These are phyloP conservation scores for Ctena decussata DNA, from an alignment of 2,888 invertebrate species.

Conservation along the genomic window DNA sequence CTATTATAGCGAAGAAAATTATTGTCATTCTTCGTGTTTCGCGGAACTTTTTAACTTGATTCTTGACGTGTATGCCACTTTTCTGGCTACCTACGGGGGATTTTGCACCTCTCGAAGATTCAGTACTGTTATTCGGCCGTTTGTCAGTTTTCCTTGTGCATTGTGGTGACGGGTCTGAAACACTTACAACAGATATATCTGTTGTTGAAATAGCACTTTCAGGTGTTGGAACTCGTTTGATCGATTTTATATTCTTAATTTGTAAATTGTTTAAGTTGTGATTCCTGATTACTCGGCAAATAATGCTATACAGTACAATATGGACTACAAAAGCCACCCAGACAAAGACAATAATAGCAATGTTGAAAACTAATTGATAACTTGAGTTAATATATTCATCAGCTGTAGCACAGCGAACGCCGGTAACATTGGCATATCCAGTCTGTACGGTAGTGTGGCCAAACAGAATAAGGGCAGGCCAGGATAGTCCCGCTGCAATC, in stretches of 20 bases:
- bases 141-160: background rate
- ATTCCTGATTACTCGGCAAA: background rate
- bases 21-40: background rate
- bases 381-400: slow-evolving; percentile 34
- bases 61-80: background rate
- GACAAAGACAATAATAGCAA: background rate
- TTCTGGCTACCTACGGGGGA: background rate
- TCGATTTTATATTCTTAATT: background rate
- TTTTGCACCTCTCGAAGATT: background rate
- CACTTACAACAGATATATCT: background rate
- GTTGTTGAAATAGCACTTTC: background rate
- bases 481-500: slow-evolving; percentile 31
- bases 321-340: background rate
- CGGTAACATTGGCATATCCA: slow-evolving; percentile 54
- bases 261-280: background rate
- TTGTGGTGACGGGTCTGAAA: background rate
- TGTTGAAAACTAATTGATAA: background rate
- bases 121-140: too few relatives aligned
- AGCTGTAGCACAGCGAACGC: slow-evolving; percentile 70
- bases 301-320: background rate
- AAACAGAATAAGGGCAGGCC: slow-evolving; percentile 74
- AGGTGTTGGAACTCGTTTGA: background rate
- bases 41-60: background rate
- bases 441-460: slow-evolving; percentile 68
- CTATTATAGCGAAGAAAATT: background rate